Percentiles rank a stretch among this genome's conserved stretches.
Evolutionary conservation across 2,113 vertebrate species (phyloP).

Genomic region (Alligator sinensis): DNA sequence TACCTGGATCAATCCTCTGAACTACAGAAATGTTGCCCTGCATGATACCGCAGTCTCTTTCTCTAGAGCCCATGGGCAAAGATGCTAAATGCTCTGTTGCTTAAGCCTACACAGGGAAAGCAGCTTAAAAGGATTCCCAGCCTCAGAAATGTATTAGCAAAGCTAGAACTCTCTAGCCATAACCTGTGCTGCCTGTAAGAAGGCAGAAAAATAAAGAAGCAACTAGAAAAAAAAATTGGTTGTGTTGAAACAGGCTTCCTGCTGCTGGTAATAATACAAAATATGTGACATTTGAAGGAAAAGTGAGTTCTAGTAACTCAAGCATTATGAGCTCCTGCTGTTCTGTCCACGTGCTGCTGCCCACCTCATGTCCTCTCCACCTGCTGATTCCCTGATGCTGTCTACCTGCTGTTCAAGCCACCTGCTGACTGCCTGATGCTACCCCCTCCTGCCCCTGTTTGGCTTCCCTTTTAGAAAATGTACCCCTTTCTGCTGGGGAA

Average conservation of each 20-base stretch:
- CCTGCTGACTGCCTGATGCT: background rate
- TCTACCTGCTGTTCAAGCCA: background rate
- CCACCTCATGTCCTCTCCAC: background rate
- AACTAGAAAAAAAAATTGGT: slow-evolving; percentile 6
- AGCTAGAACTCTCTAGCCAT: background rate
- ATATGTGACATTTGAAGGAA: background rate
- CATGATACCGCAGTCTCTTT: background rate
- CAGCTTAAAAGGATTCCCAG: background rate
- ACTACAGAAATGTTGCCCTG: background rate
- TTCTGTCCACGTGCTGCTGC: background rate
- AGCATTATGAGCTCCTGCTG: background rate
- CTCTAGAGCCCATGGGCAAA: background rate
- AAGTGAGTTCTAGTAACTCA: slow-evolving; percentile 24
- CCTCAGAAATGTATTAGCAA: background rate
- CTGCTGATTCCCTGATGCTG: background rate
- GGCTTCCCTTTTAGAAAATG: background rate
- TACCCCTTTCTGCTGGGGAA: background rate
- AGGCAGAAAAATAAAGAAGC: background rate
- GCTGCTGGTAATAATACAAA: background rate
- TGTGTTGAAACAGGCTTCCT: slow-evolving; percentile 14
- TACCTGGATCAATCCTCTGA: background rate
- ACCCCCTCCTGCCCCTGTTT: background rate
- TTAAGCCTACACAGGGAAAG: background rate
- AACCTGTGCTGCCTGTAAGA: background rate
- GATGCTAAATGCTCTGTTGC: background rate